Evolutionary conservation across 2,888 invertebrate species (phyloP), one percentile per base, ranked within the genome.

Genomic region (Thereva unica): DNA sequence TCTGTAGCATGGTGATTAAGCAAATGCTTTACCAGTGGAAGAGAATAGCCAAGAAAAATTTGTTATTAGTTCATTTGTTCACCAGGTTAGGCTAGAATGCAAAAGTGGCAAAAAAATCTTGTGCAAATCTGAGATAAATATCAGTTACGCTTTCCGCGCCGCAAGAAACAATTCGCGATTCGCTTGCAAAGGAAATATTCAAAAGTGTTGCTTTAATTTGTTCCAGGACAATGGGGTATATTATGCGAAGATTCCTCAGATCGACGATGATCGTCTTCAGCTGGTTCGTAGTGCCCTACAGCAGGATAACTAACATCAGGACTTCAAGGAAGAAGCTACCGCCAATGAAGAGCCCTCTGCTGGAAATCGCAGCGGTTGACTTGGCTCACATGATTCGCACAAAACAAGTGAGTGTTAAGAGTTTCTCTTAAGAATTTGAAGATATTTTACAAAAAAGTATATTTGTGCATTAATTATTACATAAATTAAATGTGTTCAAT

Each of bases 311-410:
- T 73, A 81, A 79, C 73, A 85, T 83, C 74, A 83, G 86, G 73
- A 83, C 83, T 74, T 81, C 84, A 71, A 83, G 83, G 66, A 84
- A 83, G 76, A 85, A 84, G 79, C 84, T 87, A 75, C 87, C 90
- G 35, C 86, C 88, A 2, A 87, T 91, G 7, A 82, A 81, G 45
- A 86, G 89, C 76, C 85, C 86, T 34, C 76, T 92, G 71, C 83
- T 92, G 56, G 84, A 87, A 75, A 85, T 87, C 74, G 87, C 89
- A 68, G 92, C 90, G 49, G 86, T 85, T 9, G 83, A 85, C 67
- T 79, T 92, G 68, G 87, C 91, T 4, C 83, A 82, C 73, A 87
- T 87, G 83, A 92, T 93, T 75, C 85, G 92, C 76, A 86, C 82
- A 57, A 84, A 82, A 84, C 84, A 90, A 86, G 91, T 89, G 67